Percentiles rank a stretch among this genome's conserved stretches.
Evolutionary conservation across 2,888 invertebrate genomes (phyloP).

Genomic region (Agrypnus murinus): DNA sequence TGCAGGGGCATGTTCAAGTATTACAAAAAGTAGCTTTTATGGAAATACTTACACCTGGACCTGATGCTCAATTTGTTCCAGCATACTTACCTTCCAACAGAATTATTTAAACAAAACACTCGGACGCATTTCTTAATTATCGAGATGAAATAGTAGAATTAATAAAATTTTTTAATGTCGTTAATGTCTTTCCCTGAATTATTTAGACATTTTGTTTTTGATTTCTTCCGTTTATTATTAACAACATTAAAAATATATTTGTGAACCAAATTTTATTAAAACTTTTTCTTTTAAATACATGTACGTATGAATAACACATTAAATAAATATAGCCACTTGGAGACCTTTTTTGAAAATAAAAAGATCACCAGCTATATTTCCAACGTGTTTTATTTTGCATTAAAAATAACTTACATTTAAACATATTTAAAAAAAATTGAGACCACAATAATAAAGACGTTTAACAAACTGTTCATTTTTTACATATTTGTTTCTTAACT

Average conservation of each 20-base stretch:
- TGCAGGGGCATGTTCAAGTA: too few relatives aligned
- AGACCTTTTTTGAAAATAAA: constrained; percentile 63
- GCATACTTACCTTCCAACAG: too few relatives aligned
- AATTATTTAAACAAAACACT: too few relatives aligned
- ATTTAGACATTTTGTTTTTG: too few relatives aligned
- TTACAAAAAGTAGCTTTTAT: too few relatives aligned
- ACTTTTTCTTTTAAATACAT: constrained; percentile 62
- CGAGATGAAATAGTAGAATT: too few relatives aligned
- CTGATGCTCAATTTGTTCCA: too few relatives aligned
- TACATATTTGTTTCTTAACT: constrained; percentile 49
- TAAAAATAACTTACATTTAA: constrained; percentile 65
- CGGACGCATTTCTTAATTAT: too few relatives aligned
- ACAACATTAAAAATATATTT: background rate
- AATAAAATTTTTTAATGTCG: too few relatives aligned
- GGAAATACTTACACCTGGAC: too few relatives aligned
- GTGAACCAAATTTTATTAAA: constrained; percentile 52
- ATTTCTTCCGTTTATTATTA: too few relatives aligned
- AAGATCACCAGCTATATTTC: constrained; percentile 63
- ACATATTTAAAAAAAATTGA: constrained; percentile 62
- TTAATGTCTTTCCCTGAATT: too few relatives aligned
- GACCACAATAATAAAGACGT: constrained; percentile 64
- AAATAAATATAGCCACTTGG: constrained; percentile 64
- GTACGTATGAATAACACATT: constrained; percentile 69
- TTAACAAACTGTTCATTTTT: constrained; percentile 57
- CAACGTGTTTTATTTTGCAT: constrained; percentile 46